Conservation (phyloP, 2,888 invertebrate species). For the Dorcus hopei region DNA sequence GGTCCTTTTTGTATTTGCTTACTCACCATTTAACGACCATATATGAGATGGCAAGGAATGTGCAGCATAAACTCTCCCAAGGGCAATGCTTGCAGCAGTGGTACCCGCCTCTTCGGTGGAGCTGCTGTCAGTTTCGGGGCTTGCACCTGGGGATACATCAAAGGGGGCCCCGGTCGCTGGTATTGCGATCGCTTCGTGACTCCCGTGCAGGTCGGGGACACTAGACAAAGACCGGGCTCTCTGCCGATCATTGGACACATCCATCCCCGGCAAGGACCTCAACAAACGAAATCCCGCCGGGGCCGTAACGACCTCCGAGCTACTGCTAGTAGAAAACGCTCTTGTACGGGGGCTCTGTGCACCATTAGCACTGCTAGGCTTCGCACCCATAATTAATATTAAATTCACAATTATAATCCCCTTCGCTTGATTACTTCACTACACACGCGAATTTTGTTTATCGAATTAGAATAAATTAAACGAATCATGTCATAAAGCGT, state of each 20-base stretch:
- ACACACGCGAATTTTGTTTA: background rate
- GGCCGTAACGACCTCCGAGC: constrained; percentile 61
- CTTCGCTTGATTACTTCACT: background rate
- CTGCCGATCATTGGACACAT: constrained; percentile 74
- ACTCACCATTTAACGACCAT: constrained; percentile 87
- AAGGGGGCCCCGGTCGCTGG: constrained; percentile 62
- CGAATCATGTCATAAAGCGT: constrained; percentile 21
- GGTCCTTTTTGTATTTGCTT: background rate
- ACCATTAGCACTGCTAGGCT: constrained; percentile 75
- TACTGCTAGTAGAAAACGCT: constrained; percentile 72
- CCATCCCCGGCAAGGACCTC: constrained; percentile 69
- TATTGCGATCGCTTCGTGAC: constrained; percentile 58
- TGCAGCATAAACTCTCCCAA: constrained; percentile 80
- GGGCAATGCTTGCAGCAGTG: constrained; percentile 54
- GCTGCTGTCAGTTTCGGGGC: constrained; percentile 66
- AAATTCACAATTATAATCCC: background rate
- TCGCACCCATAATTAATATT: constrained; percentile 68
- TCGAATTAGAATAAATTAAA: background rate
- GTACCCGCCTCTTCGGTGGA: constrained; percentile 63
- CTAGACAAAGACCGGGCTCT: constrained; percentile 80
- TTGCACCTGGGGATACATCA: constrained; percentile 63
- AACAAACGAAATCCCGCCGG: constrained; percentile 66
- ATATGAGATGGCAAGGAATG: constrained; percentile 89
- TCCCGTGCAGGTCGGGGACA: constrained; percentile 68
- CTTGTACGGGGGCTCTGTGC: constrained; percentile 70